Conservation (phyloP, 2,113 vertebrate species). For the Oreamnos americanus region DNA sequence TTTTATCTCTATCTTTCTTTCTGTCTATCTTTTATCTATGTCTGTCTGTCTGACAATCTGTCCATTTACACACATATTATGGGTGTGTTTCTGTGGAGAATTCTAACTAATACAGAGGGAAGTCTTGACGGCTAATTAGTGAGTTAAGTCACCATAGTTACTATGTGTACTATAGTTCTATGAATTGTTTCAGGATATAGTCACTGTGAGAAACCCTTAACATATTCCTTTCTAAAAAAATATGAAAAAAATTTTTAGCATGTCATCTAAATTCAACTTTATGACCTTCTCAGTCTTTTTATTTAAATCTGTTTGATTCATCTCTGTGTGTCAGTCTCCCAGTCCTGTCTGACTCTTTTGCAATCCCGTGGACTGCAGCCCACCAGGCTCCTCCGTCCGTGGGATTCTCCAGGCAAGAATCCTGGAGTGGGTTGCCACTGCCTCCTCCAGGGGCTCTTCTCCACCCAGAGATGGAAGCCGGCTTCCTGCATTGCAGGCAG, state of each 20-base stretch:
- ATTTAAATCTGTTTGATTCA: background rate
- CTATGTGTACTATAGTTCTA: accelerated
- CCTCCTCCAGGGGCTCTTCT: background rate
- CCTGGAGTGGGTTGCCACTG: background rate
- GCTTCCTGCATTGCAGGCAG: background rate
- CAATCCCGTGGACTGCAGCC: accelerated
- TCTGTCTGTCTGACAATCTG: background rate
- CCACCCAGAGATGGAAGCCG: background rate
- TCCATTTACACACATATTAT: too few relatives aligned
- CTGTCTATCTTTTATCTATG: background rate
- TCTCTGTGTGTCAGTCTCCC: background rate
- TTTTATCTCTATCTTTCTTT: background rate
- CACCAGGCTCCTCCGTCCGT: accelerated
- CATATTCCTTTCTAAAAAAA: background rate
- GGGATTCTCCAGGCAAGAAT: background rate
- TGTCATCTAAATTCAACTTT: background rate
- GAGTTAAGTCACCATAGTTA: too few relatives aligned
- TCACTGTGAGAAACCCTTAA: accelerated
- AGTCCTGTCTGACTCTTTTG: accelerated
- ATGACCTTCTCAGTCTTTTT: accelerated
- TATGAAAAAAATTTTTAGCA: too few relatives aligned
- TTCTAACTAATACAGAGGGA: background rate
- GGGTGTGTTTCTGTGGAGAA: background rate
- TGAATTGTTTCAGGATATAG: accelerated
- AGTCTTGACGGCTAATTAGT: accelerated